These are phyloP conservation scores for Raja brachyura DNA, from an alignment of 2,113 vertebrate genomes.

Conservation along the genomic window DNA sequence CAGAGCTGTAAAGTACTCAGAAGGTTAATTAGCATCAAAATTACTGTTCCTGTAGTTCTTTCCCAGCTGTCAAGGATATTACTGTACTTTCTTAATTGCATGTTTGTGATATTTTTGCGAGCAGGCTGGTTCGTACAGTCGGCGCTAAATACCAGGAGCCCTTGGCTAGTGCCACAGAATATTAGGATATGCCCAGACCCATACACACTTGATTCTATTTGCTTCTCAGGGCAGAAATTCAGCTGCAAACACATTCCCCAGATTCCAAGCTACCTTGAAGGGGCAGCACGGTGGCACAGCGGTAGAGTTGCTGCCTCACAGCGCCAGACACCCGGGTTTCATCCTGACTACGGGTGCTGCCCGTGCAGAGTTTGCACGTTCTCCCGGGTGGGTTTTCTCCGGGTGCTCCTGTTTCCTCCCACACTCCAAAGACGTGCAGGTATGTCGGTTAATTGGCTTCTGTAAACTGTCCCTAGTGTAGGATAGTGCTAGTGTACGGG, in stretches of 20 bases:
- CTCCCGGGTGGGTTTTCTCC: no score
- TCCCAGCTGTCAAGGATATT: background rate
- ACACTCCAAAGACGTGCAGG: no score
- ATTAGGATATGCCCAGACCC: background rate
- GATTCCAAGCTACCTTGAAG: background rate
- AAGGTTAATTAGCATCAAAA: background rate
- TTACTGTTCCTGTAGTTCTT: background rate
- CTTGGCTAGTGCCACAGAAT: background rate
- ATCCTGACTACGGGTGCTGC: no score
- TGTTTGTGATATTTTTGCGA: background rate
- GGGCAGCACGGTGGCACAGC: no score
- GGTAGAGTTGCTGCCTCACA: no score
- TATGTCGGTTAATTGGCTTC: no score
- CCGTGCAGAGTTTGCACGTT: no score
- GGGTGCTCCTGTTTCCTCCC: no score
- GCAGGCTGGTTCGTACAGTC: background rate
- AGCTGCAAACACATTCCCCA: background rate
- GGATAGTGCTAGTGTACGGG: no score
- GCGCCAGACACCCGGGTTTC: no score
- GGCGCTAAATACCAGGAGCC: background rate
- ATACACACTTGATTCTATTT: background rate
- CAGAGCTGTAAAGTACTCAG: background rate
- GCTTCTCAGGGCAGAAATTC: background rate
- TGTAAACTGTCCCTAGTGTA: no score
- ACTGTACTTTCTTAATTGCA: background rate